These are phyloP conservation scores for Nephila pilipes DNA, from an alignment of 1,140 invertebrate species.

Conservation along the genomic window DNA sequence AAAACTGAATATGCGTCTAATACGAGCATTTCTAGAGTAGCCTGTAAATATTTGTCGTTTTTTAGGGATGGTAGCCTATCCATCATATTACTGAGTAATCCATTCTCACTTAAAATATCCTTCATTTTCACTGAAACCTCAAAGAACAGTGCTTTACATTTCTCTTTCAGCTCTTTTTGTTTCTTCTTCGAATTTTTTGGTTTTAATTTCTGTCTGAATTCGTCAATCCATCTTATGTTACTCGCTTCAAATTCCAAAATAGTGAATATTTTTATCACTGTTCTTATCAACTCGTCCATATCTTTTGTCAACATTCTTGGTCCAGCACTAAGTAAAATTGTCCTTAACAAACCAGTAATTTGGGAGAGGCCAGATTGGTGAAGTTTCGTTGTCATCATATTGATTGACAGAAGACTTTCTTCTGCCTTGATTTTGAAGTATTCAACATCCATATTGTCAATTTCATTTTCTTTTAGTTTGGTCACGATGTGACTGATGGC, in stretches of 20 bases:
- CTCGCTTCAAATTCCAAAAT: background rate
- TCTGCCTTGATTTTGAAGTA: background rate
- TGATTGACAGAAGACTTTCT: background rate
- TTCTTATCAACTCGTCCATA: background rate
- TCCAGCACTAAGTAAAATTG: background rate
- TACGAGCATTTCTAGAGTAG: slow-evolving; percentile 62
- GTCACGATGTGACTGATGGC: background rate
- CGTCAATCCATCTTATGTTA: slow-evolving; percentile 50
- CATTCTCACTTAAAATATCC: background rate
- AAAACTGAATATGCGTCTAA: slow-evolving; percentile 55
- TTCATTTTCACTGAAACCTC: background rate
- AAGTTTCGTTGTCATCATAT: background rate
- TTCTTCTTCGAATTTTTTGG: background rate
- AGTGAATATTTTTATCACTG: background rate
- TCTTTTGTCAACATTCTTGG: background rate
- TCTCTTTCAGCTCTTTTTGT: background rate
- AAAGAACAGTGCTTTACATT: background rate
- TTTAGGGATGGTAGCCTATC: background rate
- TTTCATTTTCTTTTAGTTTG: background rate
- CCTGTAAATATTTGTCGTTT: slow-evolving; percentile 23
- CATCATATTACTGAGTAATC: background rate
- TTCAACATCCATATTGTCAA: background rate
- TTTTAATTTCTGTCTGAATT: slow-evolving; percentile 13
- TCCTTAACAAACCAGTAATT: background rate
- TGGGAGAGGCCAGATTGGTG: background rate